These are phyloP conservation scores for Pavo muticus DNA, from an alignment of 2,113 vertebrate species.

Conservation along the genomic window DNA sequence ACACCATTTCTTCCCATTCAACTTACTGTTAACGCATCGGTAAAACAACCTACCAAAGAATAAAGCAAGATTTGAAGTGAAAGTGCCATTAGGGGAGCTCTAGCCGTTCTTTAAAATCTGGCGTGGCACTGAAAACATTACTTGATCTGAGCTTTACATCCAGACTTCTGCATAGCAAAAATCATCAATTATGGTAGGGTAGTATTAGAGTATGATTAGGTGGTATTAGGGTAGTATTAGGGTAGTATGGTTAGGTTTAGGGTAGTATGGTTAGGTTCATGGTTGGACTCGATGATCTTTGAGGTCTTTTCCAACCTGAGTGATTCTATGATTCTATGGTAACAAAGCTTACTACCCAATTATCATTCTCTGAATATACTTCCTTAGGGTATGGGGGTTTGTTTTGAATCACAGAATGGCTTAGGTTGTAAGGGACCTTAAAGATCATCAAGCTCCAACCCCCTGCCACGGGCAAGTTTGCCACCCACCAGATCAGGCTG, in stretches of 20 bases:
- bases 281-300: too few relatives aligned
- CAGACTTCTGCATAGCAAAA: background rate
- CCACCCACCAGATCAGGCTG: too few relatives aligned
- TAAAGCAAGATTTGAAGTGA: constrained; percentile 17
- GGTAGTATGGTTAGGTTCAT: too few relatives aligned
- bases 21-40: constrained; percentile 85
- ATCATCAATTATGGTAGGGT: too few relatives aligned
- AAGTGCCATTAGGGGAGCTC: background rate
- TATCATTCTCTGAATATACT: background rate
- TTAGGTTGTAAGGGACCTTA: too few relatives aligned
- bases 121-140: background rate
- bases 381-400: background rate
- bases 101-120: background rate
- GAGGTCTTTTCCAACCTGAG: background rate
- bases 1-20: constrained; percentile 87
- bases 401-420: background rate
- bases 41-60: constrained; percentile 85
- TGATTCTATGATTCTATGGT: background rate
- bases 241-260: too few relatives aligned
- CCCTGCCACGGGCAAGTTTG: too few relatives aligned
- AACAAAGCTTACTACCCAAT: background rate
- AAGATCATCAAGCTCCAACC: too few relatives aligned
- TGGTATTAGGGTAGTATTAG: too few relatives aligned
- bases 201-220: too few relatives aligned
- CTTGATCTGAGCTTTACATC: background rate